A percentile compares a stretch with the other conserved stretches of the same genome.
Conservation (phyloP, 2,888 invertebrate genomes). For the Xanthostigma xanthostigma region DNA sequence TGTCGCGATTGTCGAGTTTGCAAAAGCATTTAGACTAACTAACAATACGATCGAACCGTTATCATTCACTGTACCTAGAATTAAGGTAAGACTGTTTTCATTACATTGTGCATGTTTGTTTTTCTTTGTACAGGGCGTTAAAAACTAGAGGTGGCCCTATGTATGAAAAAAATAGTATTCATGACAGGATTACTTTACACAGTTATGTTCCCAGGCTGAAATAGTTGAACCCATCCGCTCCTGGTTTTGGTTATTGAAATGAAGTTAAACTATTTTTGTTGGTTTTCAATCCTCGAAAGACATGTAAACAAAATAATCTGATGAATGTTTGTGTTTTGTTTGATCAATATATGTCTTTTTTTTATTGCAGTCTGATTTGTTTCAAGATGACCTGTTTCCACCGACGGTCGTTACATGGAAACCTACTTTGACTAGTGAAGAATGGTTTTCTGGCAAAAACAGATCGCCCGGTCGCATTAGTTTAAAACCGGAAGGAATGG, state of each 20-base stretch:
- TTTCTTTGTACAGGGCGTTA: too few relatives aligned
- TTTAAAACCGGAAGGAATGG: conserved; percentile 81
- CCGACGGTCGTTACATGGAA: conserved; percentile 80
- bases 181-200: too few relatives aligned
- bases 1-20: conserved; percentile 83
- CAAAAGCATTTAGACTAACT: conserved; percentile 84
- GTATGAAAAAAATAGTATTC: too few relatives aligned
- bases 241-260: too few relatives aligned
- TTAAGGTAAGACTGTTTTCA: conserved; percentile 48
- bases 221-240: too few relatives aligned
- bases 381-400: conserved; percentile 96
- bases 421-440: conserved; percentile 51
- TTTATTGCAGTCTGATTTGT: conserved; percentile 64
- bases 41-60: conserved; percentile 84
- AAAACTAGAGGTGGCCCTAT: too few relatives aligned
- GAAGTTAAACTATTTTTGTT: too few relatives aligned
- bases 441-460: conserved; percentile 64
- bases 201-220: too few relatives aligned
- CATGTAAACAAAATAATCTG: neutral
- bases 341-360: conserved; percentile 8
- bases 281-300: neutral
- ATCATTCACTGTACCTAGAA: conserved; percentile 89
- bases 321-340: neutral
- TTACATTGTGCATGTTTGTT: neutral
- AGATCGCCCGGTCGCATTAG: conserved; percentile 47